These are phyloP conservation scores for Anarhynchus alexandrinus DNA, from an alignment of 2,113 vertebrate species.

Conservation along the genomic window DNA sequence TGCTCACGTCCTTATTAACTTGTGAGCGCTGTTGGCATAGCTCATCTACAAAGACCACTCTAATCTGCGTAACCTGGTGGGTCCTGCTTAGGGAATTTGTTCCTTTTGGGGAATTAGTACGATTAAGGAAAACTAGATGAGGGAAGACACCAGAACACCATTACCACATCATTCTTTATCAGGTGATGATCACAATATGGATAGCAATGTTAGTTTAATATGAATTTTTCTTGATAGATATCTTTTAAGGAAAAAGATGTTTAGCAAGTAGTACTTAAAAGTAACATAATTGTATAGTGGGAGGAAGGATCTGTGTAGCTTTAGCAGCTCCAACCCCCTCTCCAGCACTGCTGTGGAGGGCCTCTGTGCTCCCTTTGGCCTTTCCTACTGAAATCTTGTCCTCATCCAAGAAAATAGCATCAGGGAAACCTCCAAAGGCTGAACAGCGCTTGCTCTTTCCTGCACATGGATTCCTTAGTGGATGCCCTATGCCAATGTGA, in stretches of 20 bases:
- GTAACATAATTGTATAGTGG: accelerated
- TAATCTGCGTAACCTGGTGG: background rate
- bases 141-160: background rate
- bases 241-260: background rate
- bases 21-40: background rate
- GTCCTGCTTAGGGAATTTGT: background rate
- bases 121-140: background rate
- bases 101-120: background rate
- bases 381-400: background rate
- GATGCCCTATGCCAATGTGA: background rate
- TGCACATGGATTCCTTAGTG: background rate
- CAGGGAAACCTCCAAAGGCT: background rate
- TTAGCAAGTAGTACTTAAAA: background rate
- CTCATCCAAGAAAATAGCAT: background rate
- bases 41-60: background rate
- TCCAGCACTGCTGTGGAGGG: background rate
- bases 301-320: background rate
- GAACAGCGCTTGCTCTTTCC: background rate
- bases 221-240: background rate
- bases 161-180: background rate
- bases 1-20: background rate
- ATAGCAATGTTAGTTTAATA: background rate
- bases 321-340: background rate
- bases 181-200: background rate
- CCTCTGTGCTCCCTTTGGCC: background rate